Percentiles rank a stretch among this genome's conserved stretches.
Conservation (phyloP, 1,140 invertebrate genomes). For the Caenorhabditis brenneri region DNA sequence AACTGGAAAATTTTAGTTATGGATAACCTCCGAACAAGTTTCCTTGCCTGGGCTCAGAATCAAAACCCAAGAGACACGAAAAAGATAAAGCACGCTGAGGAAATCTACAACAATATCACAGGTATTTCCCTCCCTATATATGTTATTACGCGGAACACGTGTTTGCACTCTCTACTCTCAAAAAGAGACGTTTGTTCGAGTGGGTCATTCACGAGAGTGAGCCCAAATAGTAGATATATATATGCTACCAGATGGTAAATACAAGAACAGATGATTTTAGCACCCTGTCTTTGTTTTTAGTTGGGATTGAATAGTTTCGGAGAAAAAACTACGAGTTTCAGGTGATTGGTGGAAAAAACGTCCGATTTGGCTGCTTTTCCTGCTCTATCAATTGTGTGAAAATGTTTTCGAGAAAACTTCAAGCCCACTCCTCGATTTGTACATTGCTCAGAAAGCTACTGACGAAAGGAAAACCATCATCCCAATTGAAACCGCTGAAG, state of each 20-base stretch:
- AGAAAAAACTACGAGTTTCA: neutral
- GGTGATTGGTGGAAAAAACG: constrained; percentile 44
- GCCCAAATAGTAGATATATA: constrained; percentile 18
- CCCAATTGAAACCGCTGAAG: constrained; percentile 44
- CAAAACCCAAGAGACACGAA: neutral
- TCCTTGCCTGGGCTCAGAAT: neutral
- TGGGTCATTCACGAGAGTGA: constrained; percentile 41
- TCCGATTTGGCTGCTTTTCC: constrained; percentile 45
- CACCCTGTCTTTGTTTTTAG: neutral
- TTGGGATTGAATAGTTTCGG: neutral
- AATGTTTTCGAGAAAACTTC: constrained; percentile 4
- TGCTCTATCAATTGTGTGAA: constrained; percentile 51
- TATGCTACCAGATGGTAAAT: constrained; percentile 39
- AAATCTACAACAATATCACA: constrained; percentile 40
- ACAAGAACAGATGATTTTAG: constrained; percentile 20
- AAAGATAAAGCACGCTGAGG: constrained; percentile 15
- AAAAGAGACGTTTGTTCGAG: constrained; percentile 44
- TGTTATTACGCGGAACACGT: constrained; percentile 34
- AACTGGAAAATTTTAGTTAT: constrained; percentile 12
- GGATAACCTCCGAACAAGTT: neutral
- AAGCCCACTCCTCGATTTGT: constrained; percentile 40
- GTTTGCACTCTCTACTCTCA: constrained; percentile 36
- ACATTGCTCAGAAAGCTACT: constrained; percentile 26
- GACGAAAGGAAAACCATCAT: constrained; percentile 23
- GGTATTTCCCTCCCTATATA: neutral